Base-by-base conservation (phyloP, 2,797 vertebrate species). In the Pseudocheirus occidentalis region DNA sequence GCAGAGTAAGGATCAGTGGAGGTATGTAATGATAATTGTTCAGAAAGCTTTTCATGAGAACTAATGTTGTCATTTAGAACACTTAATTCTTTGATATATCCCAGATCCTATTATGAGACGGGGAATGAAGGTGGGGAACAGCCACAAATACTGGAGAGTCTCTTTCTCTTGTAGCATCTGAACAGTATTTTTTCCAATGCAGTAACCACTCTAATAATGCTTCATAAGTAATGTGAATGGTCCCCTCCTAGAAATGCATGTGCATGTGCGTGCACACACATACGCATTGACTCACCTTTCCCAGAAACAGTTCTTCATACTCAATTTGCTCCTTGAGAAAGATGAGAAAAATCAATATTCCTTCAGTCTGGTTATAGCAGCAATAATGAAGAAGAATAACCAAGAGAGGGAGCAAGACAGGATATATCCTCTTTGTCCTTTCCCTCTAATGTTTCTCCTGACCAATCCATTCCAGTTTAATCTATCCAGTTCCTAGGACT, bases 151-250 rank as follows among this genome's bases (percentile, higher is more conserved):
- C 18, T 73, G n/a, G 16, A 73, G n/a, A 6, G 1, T 73, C 16
- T 73, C 5, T 9, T 0, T 73, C 34, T 40, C 16, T 73, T 40
- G 16, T 40, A 40, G 14, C n/a, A 89, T 28, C 55, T 40, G 56
- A 3, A 55, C 31, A 94, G 5, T 4, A 56, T 54, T 59, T n/a
- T 29, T 66, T 62, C 62, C 16, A n/a, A 40, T 40, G 66, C n/a
- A 73, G 5, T 53, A 90, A 93, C 73, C 52, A 93, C 55, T n/a
- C 58, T 87, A 91, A 96, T 87, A 91, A 96, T 87, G 62, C 34
- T n/a, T 94, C 92, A 46, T 92, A 91, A 89, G 40, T 55, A 34
- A 55, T 94, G 40, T 58, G 24, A 90, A 50, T 59, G 34, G 14
- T 66, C 4, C 13, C 62, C 14, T 5, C 4, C 4, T 16, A 59